These are phyloP conservation scores for Oxyteleia sp. DNA, from an alignment of 2,888 invertebrate genomes.

Conservation along the genomic window DNA sequence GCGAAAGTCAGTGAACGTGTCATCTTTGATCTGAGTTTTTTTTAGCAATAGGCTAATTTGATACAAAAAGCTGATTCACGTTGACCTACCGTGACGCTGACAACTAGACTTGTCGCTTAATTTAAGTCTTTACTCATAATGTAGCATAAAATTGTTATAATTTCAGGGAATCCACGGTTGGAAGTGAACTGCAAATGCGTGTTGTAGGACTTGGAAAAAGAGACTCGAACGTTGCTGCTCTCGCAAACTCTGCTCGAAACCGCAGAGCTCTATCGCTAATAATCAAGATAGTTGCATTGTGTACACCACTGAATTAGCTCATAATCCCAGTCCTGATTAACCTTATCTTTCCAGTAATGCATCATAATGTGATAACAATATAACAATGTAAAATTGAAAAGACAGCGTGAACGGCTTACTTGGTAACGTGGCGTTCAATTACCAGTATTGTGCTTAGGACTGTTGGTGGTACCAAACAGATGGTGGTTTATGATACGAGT, in stretches of 20 bases:
- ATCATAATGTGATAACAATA: slow-evolving; percentile 53
- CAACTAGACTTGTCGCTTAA: no score
- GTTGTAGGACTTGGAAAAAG: no score
- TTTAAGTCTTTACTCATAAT: no score
- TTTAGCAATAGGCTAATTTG: slow-evolving; percentile 12
- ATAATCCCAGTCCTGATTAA: slow-evolving; percentile 33
- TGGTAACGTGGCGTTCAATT: slow-evolving; percentile 80
- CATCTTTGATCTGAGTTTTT: slow-evolving; percentile 14
- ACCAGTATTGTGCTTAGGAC: slow-evolving; percentile 87
- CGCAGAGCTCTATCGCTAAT: no score
- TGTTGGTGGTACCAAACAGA: slow-evolving; percentile 90
- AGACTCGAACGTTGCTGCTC: no score
- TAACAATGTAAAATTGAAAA: slow-evolving; percentile 75
- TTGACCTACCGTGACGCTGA: slow-evolving; percentile 32
- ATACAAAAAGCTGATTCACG: slow-evolving; percentile 30
- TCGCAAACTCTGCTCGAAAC: no score
- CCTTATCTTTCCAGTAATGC: slow-evolving; percentile 7
- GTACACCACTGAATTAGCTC: slow-evolving; percentile 3
- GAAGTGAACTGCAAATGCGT: no score
- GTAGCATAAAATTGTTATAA: no score
- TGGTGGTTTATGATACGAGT: slow-evolving; percentile 92
- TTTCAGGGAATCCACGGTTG: no score
- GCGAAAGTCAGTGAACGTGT: slow-evolving; percentile 13
- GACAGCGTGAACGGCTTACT: slow-evolving; percentile 78
- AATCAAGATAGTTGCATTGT: no score